Percentiles rank a stretch among this genome's conserved stretches.
Evolutionary conservation across 2,888 invertebrate species (phyloP).

Genomic region (Metacarcinus magister): DNA sequence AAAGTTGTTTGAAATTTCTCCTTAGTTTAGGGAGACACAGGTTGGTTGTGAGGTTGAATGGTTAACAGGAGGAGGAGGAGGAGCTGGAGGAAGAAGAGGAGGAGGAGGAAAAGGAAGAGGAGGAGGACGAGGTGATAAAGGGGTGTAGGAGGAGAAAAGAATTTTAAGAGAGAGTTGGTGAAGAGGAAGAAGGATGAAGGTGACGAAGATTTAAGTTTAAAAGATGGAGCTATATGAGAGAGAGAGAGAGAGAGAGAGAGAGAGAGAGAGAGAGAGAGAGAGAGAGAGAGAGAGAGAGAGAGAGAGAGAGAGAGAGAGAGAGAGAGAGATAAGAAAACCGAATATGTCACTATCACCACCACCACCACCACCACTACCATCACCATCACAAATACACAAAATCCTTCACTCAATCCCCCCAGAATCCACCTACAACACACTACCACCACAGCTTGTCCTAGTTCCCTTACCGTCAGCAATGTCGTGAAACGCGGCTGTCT

Average conservation of each 20-base stretch:
- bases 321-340: too few relatives aligned
- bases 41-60: not conserved
- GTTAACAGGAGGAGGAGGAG: not conserved
- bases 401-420: too few relatives aligned
- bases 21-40: not conserved
- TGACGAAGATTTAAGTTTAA: not conserved
- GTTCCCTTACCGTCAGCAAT: too few relatives aligned
- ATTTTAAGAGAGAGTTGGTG: not conserved
- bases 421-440: too few relatives aligned
- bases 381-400: too few relatives aligned
- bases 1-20: constrained; percentile 7
- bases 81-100: constrained; percentile 5
- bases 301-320: not conserved
- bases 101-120: not conserved
- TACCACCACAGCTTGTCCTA: too few relatives aligned
- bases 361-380: too few relatives aligned
- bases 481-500: too few relatives aligned
- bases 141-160: not conserved
- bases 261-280: constrained; percentile 27
- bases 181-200: not conserved
- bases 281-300: constrained; percentile 44
- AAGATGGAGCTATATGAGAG: not conserved
- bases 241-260: not conserved
- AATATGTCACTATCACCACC: too few relatives aligned
- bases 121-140: not conserved